Conservation (phyloP, 1,140 invertebrate species). For the Megathymus violae region DNA sequence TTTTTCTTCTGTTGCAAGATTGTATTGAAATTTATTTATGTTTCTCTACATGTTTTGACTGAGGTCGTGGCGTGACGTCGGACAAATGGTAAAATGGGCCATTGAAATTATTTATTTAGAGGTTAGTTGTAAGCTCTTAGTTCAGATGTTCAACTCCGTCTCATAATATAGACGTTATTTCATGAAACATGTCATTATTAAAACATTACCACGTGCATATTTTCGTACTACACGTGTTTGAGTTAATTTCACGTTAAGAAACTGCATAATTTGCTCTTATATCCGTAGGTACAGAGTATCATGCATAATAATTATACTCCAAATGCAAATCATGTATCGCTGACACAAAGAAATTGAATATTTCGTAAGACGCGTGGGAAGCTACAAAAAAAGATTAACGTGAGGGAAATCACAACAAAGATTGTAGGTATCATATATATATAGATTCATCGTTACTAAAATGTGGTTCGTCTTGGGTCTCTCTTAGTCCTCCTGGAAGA, state of each 20-base stretch:
- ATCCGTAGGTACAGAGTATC: constrained; percentile 27
- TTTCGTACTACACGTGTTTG: constrained; percentile 35
- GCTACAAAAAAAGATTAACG: constrained; percentile 46
- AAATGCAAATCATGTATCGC: constrained; percentile 51
- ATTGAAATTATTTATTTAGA: no score
- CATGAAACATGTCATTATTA: no score
- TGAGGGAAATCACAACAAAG: constrained; percentile 44
- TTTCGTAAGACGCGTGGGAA: constrained; percentile 60
- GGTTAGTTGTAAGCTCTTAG: no score
- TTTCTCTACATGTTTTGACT: no score
- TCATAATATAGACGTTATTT: no score
- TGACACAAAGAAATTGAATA: constrained; percentile 55
- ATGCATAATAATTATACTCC: constrained; percentile 32
- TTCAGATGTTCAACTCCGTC: no score
- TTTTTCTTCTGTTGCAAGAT: no score
- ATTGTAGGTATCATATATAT: constrained; percentile 8
- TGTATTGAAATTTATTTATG: no score
- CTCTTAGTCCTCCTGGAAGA: no score
- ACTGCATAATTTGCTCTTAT: constrained; percentile 34
- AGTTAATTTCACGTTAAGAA: constrained; percentile 35
- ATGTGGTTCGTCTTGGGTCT: no score
- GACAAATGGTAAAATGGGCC: no score
- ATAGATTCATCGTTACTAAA: not conserved
- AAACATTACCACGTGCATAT: constrained; percentile 16
- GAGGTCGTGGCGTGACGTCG: no score